Evolutionary conservation across 2,113 vertebrate species (phyloP), one percentile per base, ranked within the genome.

Genomic region (Junco hyemalis): DNA sequence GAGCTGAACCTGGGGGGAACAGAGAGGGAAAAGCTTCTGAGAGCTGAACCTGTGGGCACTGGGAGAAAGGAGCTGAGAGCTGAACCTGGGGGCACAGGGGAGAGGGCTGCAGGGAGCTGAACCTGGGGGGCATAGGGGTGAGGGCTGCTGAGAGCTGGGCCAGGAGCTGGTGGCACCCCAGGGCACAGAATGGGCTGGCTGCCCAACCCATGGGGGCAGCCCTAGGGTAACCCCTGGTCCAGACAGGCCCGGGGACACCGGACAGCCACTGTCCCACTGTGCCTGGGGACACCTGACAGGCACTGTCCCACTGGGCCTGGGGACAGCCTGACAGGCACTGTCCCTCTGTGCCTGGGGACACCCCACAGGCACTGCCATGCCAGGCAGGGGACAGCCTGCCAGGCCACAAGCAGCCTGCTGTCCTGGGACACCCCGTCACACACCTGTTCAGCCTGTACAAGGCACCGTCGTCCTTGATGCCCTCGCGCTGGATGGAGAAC

Each of bases 401-500:
- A 60, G 63, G 38, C 26, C 42, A 2, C 25, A 8, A 22, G 2
- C 14, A 4, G 18, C 31, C 45, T 2, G 3, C 60, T 22, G 47
- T 35, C 33, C 72, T 4, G 4, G 20, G 26, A 12, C 29, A 11
- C 2, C 14, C 36, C 9, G 0, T 23, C n/a, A 76, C 93, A 2
- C 44, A 99, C 99, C 99, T 99, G 96, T 96, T 97, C 14, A 99
- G 96, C 28, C 97, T 96, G 47, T 98, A 98, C 3, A 98, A 93
- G 24, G 96, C 94, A 8, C 80, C 80, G 1, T 98, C 96, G 7
- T 98, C 98, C 22, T 98, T 84, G 8, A 98, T 86, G 18, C 98
- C 98, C 84, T 99, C 99, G 33, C 99, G 98, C 40, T 98, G 98
- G 57, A 99, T 96, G 60, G 94, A 98, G 95, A 99, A 99, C 29